phyloP scores from a whole-genome alignment of 2,888 invertebrate genomes.

The Brenthis ino region DNA sequence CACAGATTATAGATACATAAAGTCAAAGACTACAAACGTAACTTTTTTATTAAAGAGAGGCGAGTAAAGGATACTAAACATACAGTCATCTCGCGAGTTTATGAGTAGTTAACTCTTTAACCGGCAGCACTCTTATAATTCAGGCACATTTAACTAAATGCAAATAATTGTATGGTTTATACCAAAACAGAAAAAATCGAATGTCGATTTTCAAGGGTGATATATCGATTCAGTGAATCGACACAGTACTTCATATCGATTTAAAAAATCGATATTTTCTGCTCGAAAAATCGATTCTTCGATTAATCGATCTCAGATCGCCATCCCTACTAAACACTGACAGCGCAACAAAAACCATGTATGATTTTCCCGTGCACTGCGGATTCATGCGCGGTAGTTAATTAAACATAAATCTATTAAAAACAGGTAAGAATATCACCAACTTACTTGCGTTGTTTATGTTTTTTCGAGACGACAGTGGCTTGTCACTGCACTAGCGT shows the following conservation, averaged over 20 bases:
- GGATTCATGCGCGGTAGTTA: too few relatives aligned
- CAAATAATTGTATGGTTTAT: constrained; percentile 17
- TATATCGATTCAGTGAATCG: constrained; percentile 34
- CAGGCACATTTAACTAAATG: constrained; percentile 20
- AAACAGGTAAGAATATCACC: too few relatives aligned
- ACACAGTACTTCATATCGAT: constrained; percentile 34
- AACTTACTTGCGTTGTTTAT: too few relatives aligned
- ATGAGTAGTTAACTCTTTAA: constrained; percentile 12
- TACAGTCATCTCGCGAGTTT: constrained; percentile 6
- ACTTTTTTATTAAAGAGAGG: constrained; percentile 23
- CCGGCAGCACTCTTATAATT: constrained; percentile 9
- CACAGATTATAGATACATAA: background rate
- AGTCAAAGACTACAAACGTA: constrained; percentile 3
- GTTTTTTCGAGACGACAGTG: too few relatives aligned
- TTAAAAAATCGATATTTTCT: constrained; percentile 33
- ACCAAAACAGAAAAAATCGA: constrained; percentile 34
- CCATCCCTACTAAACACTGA: constrained; percentile 10
- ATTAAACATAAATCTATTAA: too few relatives aligned
- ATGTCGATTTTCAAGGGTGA: constrained; percentile 32
- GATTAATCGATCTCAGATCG: background rate
- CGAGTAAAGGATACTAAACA: constrained; percentile 19
- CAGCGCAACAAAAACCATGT: too few relatives aligned
- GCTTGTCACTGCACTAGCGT: too few relatives aligned
- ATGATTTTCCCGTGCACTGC: too few relatives aligned
- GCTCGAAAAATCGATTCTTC: constrained; percentile 29